phyloP scores from a whole-genome alignment of 2,113 vertebrate species.

The Nesoenas mayeri region DNA sequence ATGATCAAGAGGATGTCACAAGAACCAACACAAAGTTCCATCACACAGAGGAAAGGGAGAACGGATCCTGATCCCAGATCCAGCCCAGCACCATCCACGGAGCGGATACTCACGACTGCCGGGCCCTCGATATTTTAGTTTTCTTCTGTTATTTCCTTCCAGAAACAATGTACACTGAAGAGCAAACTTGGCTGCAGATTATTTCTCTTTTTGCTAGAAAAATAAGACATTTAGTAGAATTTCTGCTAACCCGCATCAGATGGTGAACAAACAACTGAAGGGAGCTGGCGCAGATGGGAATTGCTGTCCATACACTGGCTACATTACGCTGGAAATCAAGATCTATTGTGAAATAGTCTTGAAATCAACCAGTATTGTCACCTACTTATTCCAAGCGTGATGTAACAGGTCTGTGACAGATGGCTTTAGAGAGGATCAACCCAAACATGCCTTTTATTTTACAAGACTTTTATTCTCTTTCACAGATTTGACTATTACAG shows the following conservation, averaged over 20 bases:
- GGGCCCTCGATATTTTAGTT: neutral
- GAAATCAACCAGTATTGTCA: slow-evolving; percentile 4
- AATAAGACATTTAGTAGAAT: neutral
- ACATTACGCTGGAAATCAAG: slow-evolving; percentile 6
- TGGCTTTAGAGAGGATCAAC: slow-evolving; percentile 33
- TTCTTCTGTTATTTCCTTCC: neutral
- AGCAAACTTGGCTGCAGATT: neutral
- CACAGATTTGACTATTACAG: slow-evolving; percentile 75
- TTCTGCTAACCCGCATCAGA: neutral
- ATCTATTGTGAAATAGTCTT: neutral
- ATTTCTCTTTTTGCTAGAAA: neutral
- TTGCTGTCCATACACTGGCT: neutral
- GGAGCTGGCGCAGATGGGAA: neutral
- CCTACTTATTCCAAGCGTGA: neutral
- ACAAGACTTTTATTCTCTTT: slow-evolving; percentile 79
- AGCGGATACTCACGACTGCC: neutral
- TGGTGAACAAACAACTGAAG: neutral
- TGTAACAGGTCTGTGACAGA: neutral
- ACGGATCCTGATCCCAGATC: neutral
- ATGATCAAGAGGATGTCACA: neutral
- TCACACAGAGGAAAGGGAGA: neutral
- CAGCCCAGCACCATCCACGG: neutral
- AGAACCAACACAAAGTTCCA: neutral
- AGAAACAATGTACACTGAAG: neutral
- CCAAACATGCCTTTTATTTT: slow-evolving; percentile 58